Conservation (phyloP, 2,797 vertebrate genomes). For the Tenualosa thibaudeaui region DNA sequence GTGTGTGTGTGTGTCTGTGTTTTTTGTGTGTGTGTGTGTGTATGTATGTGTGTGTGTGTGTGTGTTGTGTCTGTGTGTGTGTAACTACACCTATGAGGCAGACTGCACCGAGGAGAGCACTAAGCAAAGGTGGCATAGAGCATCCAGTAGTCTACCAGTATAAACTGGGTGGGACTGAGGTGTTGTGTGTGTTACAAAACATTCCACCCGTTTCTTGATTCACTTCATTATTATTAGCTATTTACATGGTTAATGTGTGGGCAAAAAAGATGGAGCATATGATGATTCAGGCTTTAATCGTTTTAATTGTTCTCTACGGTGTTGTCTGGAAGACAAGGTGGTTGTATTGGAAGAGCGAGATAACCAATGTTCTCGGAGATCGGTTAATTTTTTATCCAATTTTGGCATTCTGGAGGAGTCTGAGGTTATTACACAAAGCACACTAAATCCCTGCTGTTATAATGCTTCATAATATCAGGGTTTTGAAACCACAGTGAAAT, state of each 20-base stretch:
- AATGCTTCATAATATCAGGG: background rate
- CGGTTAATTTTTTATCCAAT: background rate
- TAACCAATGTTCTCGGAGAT: background rate
- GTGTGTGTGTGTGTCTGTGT: background rate
- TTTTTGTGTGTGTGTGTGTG: background rate
- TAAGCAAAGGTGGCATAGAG: no score
- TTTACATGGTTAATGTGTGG: background rate
- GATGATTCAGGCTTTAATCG: constrained; percentile 3
- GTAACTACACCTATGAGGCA: no score
- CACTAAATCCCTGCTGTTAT: background rate
- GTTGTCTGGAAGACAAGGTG: background rate
- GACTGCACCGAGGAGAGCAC: no score
- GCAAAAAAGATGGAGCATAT: background rate
- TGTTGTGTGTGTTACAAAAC: background rate
- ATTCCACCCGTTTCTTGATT: background rate
- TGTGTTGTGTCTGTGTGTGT: background rate
- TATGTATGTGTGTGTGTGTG: background rate
- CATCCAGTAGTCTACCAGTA: background rate
- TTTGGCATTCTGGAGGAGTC: background rate
- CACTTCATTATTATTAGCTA: background rate
- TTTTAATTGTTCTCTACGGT: constrained; percentile 3
- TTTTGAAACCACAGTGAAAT: background rate
- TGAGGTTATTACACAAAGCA: background rate
- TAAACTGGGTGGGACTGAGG: background rate
- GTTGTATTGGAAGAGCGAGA: background rate